Base-by-base conservation (phyloP, 2,888 invertebrate species). In the Apomyelois bistriatella region DNA sequence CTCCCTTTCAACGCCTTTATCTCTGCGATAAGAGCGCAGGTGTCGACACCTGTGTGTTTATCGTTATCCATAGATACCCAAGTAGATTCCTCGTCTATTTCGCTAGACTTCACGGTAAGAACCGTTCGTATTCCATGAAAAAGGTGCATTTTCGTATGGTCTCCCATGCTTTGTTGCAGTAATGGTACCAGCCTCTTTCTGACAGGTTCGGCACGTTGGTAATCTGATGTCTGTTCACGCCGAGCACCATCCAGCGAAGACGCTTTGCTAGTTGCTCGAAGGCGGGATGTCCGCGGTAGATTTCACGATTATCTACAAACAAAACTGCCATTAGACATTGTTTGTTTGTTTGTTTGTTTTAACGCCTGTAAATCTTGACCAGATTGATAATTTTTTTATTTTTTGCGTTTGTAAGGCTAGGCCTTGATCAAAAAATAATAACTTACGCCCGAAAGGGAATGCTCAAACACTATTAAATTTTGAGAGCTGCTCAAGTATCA, bases 131-230 rank as follows among this genome's bases (percentile, higher is more conserved):
- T 76, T 97, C 97, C 62, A 95, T 93, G 71, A 96, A 95, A 70
- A 96, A 93, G 41, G 94, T 94, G 72, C 95, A 96, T 70, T 96
- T 97, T 69, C 94, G 95, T 48, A 97, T 94, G 40, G 94, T 94
- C 63, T 97, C 97, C 95, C 96, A 96, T 0, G 95, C 94, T 80
- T 95, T 95, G 42, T 92, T 93, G 72, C 95, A 95, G 82, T 95
- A 96, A 61, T 95, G 94, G 72, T 95, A 93, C 97, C 97, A 97
- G 65, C 94, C 95, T 73, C 93, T 94, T 76, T 97, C 97, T 0
- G 95, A 94, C 12, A 96, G 84, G 57, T 93, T 92, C 0, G 86
- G 70, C 6, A 94, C 92, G 60, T 94, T 94, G 0, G 95, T 95
- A 60, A 96, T 89, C 40, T 93, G 92, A 70, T 93, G 93, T 58